Conservation (phyloP, 2,888 invertebrate species). For the Automeris io region DNA sequence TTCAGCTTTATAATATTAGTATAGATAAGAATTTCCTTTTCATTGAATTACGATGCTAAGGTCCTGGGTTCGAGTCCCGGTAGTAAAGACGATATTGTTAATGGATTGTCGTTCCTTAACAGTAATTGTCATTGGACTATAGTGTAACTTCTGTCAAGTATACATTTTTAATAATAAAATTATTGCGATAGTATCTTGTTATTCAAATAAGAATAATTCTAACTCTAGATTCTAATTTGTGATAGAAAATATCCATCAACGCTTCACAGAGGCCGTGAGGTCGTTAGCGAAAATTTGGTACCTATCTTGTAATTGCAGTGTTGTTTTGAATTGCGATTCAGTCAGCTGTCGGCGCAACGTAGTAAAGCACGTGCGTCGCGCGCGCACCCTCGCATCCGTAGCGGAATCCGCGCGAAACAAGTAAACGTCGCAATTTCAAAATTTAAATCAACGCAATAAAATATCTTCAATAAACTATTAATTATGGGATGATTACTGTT, state of each 20-base stretch:
- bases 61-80: too few species aligned
- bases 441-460: slow-evolving; percentile 5
- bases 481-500: not conserved
- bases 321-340: slow-evolving; percentile 71
- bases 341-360: slow-evolving; percentile 72
- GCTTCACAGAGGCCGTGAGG: slow-evolving; percentile 33
- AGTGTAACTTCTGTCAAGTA: too few species aligned
- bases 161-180: too few species aligned
- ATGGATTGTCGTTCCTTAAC: too few species aligned
- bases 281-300: slow-evolving; percentile 57
- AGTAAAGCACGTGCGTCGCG: slow-evolving; percentile 65
- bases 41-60: too few species aligned
- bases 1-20: too few species aligned
- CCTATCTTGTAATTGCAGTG: slow-evolving; percentile 57
- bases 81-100: too few species aligned
- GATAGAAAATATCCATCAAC: slow-evolving; percentile 17
- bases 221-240: slow-evolving; percentile 12
- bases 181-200: too few species aligned
- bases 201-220: too few species aligned
- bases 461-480: not conserved
- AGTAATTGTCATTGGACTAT: too few species aligned
- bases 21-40: too few species aligned
- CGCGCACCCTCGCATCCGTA: slow-evolving; percentile 49
- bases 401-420: slow-evolving; percentile 48
- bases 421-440: slow-evolving; percentile 11